phyloP scores from a whole-genome alignment of 2,888 invertebrate species.

The Euclidia mi region DNA sequence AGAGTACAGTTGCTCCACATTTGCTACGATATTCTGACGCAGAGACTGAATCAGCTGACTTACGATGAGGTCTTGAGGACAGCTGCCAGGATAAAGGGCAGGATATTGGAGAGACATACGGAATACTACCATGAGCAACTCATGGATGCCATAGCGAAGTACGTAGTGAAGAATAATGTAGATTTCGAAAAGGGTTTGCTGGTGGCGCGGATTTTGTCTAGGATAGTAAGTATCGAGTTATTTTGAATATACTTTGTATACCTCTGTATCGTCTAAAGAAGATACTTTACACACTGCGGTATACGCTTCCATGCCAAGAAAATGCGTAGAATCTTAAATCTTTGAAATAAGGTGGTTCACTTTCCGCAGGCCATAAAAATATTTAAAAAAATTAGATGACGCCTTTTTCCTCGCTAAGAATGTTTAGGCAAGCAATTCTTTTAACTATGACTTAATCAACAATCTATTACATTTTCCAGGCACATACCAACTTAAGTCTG shows the following conservation, averaged over 20 bases:
- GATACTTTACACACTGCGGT: no score
- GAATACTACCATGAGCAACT: conserved; percentile 91
- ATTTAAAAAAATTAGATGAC: no score
- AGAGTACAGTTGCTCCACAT: conserved; percentile 87
- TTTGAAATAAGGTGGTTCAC: no score
- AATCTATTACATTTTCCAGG: conserved; percentile 76
- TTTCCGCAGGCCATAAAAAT: no score
- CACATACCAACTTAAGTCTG: conserved; percentile 89
- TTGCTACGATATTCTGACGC: conserved; percentile 83
- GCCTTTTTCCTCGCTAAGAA: no score
- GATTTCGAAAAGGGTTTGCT: conserved; percentile 86
- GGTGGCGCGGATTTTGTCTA: conserved; percentile 86
- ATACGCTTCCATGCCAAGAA: no score
- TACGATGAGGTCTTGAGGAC: conserved; percentile 87
- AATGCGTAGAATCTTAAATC: no score
- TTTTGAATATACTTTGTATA: no score
- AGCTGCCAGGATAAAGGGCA: conserved; percentile 82
- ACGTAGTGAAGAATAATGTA: conserved; percentile 84
- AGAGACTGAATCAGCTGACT: conserved; percentile 77
- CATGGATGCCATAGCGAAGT: conserved; percentile 88
- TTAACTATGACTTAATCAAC: no score
- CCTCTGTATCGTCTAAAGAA: no score
- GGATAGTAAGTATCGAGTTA: conserved; percentile 85
- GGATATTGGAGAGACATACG: conserved; percentile 79
- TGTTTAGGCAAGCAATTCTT: no score